A percentile compares a stretch with the other conserved stretches of the same genome.
Evolutionary conservation across 1,140 invertebrate species (phyloP).

Genomic region (Cephus cinctus): DNA sequence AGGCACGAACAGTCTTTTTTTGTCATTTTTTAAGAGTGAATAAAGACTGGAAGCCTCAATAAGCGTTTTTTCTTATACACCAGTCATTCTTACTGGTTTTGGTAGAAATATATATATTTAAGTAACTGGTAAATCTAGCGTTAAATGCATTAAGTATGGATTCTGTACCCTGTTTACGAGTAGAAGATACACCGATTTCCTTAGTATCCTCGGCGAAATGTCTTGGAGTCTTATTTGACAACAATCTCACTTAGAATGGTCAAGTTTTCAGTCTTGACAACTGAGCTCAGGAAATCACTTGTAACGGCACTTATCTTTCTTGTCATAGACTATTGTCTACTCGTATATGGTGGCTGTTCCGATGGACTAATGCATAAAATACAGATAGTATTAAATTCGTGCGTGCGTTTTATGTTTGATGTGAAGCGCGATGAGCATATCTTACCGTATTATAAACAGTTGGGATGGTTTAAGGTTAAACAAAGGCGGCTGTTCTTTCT

Average conservation of each 20-base stretch:
- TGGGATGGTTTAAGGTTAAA: neutral
- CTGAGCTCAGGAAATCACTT: too few species aligned
- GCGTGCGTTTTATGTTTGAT: neutral
- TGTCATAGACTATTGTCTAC: neutral
- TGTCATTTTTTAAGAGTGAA: too few species aligned
- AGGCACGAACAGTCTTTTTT: too few species aligned
- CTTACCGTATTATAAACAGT: neutral
- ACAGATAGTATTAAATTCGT: neutral
- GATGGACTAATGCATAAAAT: neutral
- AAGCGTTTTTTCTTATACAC: too few species aligned
- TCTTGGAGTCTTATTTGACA: neutral
- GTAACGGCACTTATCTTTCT: too few species aligned
- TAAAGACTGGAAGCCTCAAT: too few species aligned
- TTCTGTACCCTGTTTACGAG: neutral
- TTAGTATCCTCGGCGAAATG: neutral
- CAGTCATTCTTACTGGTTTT: too few species aligned
- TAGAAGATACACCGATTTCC: neutral
- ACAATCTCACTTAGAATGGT: neutral
- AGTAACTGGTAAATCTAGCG: too few species aligned
- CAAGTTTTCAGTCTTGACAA: too few species aligned
- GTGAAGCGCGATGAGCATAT: neutral
- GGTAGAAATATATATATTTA: too few species aligned
- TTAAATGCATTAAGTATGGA: neutral
- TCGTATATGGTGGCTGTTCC: neutral
- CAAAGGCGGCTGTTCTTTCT: neutral